These are phyloP conservation scores for Echiichthys vipera DNA, from an alignment of 2,797 vertebrate genomes.

Conservation along the genomic window DNA sequence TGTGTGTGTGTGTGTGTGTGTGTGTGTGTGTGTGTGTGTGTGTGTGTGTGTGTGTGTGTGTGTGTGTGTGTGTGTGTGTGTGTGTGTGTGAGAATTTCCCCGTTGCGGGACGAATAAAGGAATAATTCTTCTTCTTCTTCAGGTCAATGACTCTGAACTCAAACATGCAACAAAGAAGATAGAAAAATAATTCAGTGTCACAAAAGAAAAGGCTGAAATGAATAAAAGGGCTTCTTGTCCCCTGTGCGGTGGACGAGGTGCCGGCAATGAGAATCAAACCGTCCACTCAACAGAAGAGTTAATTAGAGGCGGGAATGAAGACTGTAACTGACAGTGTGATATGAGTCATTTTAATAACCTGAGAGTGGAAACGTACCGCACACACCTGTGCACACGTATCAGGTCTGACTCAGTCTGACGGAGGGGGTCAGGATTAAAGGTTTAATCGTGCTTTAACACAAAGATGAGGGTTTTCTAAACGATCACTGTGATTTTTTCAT, in stretches of 20 bases:
- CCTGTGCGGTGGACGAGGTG: background rate
- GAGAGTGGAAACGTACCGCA: background rate
- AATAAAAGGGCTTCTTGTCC: conserved; percentile 4
- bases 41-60: no score
- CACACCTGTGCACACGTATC: background rate
- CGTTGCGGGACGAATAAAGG: no score
- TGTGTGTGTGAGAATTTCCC: no score
- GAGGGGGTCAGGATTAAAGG: background rate
- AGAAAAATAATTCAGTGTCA: conserved; percentile 1
- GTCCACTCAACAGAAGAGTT: conserved; percentile 21
- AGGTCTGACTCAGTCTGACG: background rate
- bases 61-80: no score
- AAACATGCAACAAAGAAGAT: background rate
- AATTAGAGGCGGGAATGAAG: conserved; percentile 18
- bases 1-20: no score
- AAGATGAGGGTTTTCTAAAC: no score
- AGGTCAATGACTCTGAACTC: no score
- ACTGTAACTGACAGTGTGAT: background rate
- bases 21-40: no score
- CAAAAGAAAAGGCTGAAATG: conserved; percentile 11
- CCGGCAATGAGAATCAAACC: conserved; percentile 5
- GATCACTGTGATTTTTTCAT: no score
- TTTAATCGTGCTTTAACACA: background rate
- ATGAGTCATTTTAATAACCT: conserved; percentile 9
- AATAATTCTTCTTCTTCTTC: no score